Conservation (phyloP, 2,797 vertebrate genomes). For the Anguilla marmorata region DNA sequence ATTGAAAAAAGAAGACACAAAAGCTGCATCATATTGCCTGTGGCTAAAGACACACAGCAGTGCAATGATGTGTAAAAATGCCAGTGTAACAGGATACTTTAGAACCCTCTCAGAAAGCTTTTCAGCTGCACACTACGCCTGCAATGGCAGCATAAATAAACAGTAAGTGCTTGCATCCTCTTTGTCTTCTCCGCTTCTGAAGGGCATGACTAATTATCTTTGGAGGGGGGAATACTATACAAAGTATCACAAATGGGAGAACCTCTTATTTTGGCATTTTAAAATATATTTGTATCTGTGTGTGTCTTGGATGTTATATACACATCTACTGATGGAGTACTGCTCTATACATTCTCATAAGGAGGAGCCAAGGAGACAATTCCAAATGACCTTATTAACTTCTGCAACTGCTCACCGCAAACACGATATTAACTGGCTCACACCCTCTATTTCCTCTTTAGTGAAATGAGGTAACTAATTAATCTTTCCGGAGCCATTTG, state of each 20-base stretch:
- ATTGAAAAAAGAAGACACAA: background rate
- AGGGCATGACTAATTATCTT: background rate
- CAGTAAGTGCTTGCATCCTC: slow-evolving; percentile 6
- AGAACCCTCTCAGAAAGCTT: background rate
- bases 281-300: background rate
- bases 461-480: slow-evolving; percentile 19
- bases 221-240: background rate
- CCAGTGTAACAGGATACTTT: slow-evolving; percentile 10
- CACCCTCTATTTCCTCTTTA: slow-evolving; percentile 1
- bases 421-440: slow-evolving; percentile 13
- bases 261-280: background rate
- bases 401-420: background rate
- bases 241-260: background rate
- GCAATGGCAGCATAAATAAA: slow-evolving; percentile 5
- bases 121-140: background rate
- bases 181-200: background rate
- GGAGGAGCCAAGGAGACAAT: background rate
- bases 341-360: background rate
- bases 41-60: background rate
- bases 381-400: background rate
- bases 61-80: background rate
- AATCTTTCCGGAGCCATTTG: slow-evolving; percentile 32
- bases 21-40: background rate
- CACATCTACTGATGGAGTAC: background rate
- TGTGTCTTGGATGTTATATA: background rate